Conservation (phyloP, 2,113 vertebrate species). For the Oostethus manadensis region DNA sequence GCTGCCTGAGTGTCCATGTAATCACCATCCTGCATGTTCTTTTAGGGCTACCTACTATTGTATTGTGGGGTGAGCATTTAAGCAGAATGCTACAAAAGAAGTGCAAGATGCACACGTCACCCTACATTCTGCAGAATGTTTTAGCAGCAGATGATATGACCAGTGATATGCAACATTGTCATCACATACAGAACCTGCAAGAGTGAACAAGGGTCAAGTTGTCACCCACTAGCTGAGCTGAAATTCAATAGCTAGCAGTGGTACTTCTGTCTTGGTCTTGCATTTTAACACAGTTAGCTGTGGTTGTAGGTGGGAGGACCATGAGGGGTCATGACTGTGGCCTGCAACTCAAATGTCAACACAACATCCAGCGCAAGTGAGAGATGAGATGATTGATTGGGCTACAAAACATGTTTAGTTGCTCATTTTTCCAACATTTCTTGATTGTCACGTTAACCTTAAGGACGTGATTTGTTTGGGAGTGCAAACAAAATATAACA, state of each 20-base stretch:
- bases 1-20: too few species aligned
- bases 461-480: too few species aligned
- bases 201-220: neutral
- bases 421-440: neutral
- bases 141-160: too few species aligned
- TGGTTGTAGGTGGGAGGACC: conserved; percentile 2
- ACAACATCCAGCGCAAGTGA: neutral
- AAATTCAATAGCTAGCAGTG: neutral
- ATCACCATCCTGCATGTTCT: neutral
- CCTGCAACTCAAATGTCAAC: neutral
- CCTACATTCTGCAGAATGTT: too few species aligned
- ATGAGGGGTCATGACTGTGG: neutral
- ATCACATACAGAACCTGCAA: too few species aligned
- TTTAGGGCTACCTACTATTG: neutral
- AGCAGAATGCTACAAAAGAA: neutral
- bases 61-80: neutral
- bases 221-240: neutral
- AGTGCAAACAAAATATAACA: too few species aligned
- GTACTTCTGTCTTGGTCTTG: neutral
- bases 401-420: neutral
- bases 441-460: too few species aligned
- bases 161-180: too few species aligned
- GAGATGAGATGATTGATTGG: neutral
- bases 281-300: neutral
- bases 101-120: neutral